phyloP scores from a whole-genome alignment of 2,113 vertebrate genomes.

The Theropithecus gelada region DNA sequence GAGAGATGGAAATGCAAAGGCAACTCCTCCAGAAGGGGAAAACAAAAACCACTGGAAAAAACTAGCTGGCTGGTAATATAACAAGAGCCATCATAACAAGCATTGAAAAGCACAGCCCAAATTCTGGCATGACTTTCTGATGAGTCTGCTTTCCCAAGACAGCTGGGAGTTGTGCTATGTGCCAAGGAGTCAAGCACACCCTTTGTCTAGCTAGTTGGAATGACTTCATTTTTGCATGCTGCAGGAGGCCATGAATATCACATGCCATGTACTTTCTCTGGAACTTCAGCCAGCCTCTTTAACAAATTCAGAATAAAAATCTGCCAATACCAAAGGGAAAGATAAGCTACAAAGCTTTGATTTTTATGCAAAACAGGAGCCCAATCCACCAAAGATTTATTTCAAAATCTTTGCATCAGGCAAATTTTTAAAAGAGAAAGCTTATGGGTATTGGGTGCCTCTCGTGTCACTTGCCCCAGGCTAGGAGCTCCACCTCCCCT shows the following conservation, averaged over 20 bases:
- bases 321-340: not conserved
- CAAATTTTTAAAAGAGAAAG: not conserved
- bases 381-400: not conserved
- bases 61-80: not conserved
- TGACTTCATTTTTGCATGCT: slow-evolving; percentile 30
- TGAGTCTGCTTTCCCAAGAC: not conserved
- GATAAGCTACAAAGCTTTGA: not conserved
- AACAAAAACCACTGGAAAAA: not conserved
- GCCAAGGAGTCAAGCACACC: not conserved
- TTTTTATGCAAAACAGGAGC: not conserved
- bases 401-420: not conserved
- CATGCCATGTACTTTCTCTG: slow-evolving; percentile 30
- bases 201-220: slow-evolving; percentile 9
- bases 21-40: not conserved
- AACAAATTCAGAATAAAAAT: slow-evolving; percentile 19
- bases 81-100: not conserved
- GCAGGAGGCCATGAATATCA: not conserved
- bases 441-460: not conserved
- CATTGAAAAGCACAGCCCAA: not conserved
- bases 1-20: not conserved
- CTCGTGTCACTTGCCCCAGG: not conserved
- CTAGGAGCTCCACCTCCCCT: not conserved
- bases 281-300: slow-evolving; percentile 31
- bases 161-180: not conserved
- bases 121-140: not conserved